Evolutionary conservation across 1,140 invertebrate genomes (phyloP).

Genomic region (Notospermus geniculatus): DNA sequence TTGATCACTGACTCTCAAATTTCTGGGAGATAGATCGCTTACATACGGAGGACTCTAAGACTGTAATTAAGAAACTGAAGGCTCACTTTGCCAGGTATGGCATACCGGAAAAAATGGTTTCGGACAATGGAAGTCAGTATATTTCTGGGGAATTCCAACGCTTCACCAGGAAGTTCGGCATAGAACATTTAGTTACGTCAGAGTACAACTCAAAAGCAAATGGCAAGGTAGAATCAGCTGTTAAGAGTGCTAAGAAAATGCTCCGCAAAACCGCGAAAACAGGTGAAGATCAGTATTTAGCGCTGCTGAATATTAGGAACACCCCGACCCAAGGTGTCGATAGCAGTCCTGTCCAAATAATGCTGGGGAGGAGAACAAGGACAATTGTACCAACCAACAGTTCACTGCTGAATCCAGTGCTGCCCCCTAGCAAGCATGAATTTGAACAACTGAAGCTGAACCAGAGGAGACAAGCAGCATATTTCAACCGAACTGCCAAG

Average conservation of each 20-base stretch:
- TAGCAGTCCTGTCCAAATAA: not conserved
- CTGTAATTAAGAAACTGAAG: conserved; percentile 19
- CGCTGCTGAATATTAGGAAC: not conserved
- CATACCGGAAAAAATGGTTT: conserved; percentile 17
- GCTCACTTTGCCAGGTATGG: conserved; percentile 22
- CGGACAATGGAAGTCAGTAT: conserved; percentile 23
- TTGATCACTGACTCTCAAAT: conserved; percentile 22
- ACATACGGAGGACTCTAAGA: conserved; percentile 1
- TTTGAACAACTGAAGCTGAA: too few relatives aligned
- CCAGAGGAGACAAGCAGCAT: not conserved
- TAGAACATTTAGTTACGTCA: too few relatives aligned
- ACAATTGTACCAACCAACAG: not conserved
- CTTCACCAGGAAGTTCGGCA: conserved; percentile 5
- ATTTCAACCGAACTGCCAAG: conserved; percentile 7
- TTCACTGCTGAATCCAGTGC: not conserved
- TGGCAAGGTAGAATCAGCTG: not conserved
- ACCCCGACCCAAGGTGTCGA: not conserved
- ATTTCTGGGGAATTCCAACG: conserved; percentile 14
- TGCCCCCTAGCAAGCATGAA: too few relatives aligned
- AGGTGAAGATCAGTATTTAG: not conserved
- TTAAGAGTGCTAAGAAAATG: conserved; percentile 2
- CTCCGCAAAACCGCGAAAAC: not conserved
- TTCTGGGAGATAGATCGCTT: conserved; percentile 22
- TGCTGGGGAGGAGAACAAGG: not conserved
- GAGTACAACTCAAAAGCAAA: not conserved